phyloP scores from a whole-genome alignment of 2,113 vertebrate genomes.

The Puntigrus tetrazona region DNA sequence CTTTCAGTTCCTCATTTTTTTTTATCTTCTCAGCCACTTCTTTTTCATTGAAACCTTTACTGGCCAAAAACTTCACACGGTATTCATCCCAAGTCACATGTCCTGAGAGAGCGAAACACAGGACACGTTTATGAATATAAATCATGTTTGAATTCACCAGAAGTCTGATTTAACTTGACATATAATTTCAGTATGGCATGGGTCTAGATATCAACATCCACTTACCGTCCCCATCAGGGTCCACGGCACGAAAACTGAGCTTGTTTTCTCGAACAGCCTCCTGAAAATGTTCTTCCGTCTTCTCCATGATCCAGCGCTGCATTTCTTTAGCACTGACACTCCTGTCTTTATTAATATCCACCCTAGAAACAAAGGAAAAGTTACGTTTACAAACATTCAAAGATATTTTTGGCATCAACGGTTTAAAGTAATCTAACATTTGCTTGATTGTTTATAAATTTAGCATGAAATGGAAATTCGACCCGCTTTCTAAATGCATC shows the following conservation, averaged over 20 bases:
- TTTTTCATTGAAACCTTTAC: conserved; percentile 91
- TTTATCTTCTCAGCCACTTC: conserved; percentile 87
- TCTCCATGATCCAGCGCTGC: conserved; percentile 96
- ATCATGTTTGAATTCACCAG: too few species aligned
- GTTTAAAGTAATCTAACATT: neutral
- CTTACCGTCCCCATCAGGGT: conserved; percentile 91
- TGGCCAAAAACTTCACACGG: conserved; percentile 88
- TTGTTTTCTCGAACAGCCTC: conserved; percentile 90
- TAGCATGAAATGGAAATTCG: neutral
- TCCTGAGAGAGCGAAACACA: conserved; percentile 69
- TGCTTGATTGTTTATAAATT: neutral
- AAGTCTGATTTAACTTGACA: neutral
- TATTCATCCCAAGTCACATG: conserved; percentile 95
- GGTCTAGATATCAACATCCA: neutral
- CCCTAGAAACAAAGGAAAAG: conserved; percentile 68
- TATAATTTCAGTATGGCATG: neutral
- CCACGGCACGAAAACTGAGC: conserved; percentile 87
- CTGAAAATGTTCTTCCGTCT: conserved; percentile 92
- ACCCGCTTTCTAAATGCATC: neutral
- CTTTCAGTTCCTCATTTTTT: conserved; percentile 88
- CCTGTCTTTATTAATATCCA: conserved; percentile 85
- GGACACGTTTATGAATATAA: neutral
- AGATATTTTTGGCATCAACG: neutral
- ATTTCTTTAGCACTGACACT: conserved; percentile 90
- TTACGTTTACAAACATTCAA: neutral